These are phyloP conservation scores for Apodemia mormo DNA, from an alignment of 2,888 invertebrate species.

Conservation along the genomic window DNA sequence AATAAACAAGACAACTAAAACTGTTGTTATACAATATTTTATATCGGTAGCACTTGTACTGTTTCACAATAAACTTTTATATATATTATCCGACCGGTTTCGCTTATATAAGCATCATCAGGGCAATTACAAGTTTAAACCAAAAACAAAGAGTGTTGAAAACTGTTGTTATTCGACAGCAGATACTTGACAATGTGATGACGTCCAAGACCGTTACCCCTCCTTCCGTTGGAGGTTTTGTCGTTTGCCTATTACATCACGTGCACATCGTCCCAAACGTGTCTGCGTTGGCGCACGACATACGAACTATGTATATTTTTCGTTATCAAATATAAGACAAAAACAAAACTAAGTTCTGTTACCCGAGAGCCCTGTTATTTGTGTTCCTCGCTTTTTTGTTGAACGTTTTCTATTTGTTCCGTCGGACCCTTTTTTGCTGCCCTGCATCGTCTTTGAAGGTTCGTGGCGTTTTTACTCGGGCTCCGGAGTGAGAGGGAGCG, in stretches of 20 bases:
- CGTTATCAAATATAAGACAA: slow-evolving; percentile 53
- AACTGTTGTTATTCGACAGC: background rate
- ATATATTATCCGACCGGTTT: too few species aligned
- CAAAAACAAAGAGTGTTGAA: too few species aligned
- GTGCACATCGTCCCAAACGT: slow-evolving; percentile 55
- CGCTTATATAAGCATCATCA: too few species aligned
- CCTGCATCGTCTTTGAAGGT: slow-evolving; percentile 68
- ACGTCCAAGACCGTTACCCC: slow-evolving; percentile 60
- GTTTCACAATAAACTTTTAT: too few species aligned
- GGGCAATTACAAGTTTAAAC: too few species aligned
- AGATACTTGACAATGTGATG: slow-evolving; percentile 52
- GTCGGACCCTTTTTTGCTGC: slow-evolving; percentile 75
- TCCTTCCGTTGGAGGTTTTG: slow-evolving; percentile 68
- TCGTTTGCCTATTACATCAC: slow-evolving; percentile 68
- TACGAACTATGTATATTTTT: slow-evolving; percentile 65
- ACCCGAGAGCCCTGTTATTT: slow-evolving; percentile 71
- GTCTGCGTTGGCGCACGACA: slow-evolving; percentile 74
- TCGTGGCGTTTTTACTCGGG: slow-evolving; percentile 70
- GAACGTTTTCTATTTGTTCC: slow-evolving; percentile 78
- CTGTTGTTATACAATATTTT: too few species aligned
- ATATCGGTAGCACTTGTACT: too few species aligned
- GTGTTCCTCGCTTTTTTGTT: slow-evolving; percentile 65
- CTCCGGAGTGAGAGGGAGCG: slow-evolving; percentile 41
- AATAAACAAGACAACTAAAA: too few species aligned
- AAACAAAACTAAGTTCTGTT: slow-evolving; percentile 64